Evolutionary conservation across 1,140 invertebrate species (phyloP).

Genomic region (Popillia japonica): DNA sequence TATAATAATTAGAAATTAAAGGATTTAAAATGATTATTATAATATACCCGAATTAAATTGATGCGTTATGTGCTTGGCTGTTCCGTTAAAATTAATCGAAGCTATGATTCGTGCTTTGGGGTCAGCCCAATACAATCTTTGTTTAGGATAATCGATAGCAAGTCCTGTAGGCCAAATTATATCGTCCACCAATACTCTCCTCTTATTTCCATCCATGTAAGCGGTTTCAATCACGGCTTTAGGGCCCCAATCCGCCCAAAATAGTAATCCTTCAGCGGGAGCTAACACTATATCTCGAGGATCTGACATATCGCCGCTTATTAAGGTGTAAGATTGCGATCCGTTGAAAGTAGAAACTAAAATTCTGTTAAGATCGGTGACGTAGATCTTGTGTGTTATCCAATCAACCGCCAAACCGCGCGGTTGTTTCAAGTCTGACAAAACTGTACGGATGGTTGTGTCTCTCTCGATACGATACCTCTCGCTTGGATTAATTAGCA

Average conservation of each 20-base stretch:
- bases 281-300: constrained; percentile 74
- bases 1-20: background rate
- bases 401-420: constrained; percentile 83
- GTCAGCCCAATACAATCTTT: constrained; percentile 80
- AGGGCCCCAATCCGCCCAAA: constrained; percentile 61
- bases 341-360: constrained; percentile 70
- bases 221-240: constrained; percentile 69
- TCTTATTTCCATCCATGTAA: constrained; percentile 71
- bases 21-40: background rate
- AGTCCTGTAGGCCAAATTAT: constrained; percentile 74
- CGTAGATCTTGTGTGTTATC: constrained; percentile 76
- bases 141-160: constrained; percentile 73
- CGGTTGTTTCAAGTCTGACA: constrained; percentile 66
- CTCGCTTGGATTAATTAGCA: constrained; percentile 54
- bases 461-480: constrained; percentile 50
- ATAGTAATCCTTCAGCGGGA: constrained; percentile 66
- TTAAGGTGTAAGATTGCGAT: constrained; percentile 65
- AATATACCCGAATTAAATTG: constrained; percentile 63
- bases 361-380: constrained; percentile 73
- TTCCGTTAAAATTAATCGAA: constrained; percentile 72
- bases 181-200: constrained; percentile 65
- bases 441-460: constrained; percentile 49
- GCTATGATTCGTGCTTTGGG: constrained; percentile 74
- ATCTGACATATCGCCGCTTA: constrained; percentile 67
- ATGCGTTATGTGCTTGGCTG: constrained; percentile 67